Evolutionary conservation across 2,797 vertebrate species (phyloP).

Genomic region (Neosilurus mollespiculum): DNA sequence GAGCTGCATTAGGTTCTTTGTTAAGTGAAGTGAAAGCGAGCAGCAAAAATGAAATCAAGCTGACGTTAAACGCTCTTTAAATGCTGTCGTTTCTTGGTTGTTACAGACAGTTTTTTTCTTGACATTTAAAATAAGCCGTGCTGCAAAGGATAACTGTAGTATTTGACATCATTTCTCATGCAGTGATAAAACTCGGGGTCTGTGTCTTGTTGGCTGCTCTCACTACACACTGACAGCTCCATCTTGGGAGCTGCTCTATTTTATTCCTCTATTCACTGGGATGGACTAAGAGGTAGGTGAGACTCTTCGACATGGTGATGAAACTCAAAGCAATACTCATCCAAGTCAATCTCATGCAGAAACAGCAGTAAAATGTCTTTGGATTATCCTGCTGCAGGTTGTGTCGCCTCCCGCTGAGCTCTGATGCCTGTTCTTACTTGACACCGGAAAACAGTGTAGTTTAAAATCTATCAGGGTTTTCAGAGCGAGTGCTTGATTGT

Average conservation of each 20-base stretch:
- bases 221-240: conserved; percentile 26
- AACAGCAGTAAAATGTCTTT: conserved; percentile 18
- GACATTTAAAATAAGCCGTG: conserved; percentile 53
- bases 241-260: conserved; percentile 57
- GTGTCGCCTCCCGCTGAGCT: background rate
- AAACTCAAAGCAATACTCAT: conserved; percentile 45
- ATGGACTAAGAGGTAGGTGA: conserved; percentile 67
- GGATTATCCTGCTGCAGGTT: conserved; percentile 6
- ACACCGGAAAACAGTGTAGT: background rate
- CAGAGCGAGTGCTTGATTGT: background rate
- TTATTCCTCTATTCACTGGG: conserved; percentile 61
- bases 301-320: conserved; percentile 45
- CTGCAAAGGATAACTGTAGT: conserved; percentile 43
- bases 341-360: conserved; percentile 37
- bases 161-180: conserved; percentile 52
- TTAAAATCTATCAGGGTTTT: conserved; percentile 30
- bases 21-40: conserved; percentile 30
- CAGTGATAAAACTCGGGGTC: conserved; percentile 49
- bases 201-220: conserved; percentile 46
- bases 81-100: conserved; percentile 20
- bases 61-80: conserved; percentile 45
- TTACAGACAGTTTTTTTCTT: conserved; percentile 47
- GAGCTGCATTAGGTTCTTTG: conserved; percentile 29
- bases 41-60: background rate
- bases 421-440: background rate